Evolutionary conservation across 2,888 invertebrate genomes (phyloP).

Genomic region (Drosophila stalkeri): DNA sequence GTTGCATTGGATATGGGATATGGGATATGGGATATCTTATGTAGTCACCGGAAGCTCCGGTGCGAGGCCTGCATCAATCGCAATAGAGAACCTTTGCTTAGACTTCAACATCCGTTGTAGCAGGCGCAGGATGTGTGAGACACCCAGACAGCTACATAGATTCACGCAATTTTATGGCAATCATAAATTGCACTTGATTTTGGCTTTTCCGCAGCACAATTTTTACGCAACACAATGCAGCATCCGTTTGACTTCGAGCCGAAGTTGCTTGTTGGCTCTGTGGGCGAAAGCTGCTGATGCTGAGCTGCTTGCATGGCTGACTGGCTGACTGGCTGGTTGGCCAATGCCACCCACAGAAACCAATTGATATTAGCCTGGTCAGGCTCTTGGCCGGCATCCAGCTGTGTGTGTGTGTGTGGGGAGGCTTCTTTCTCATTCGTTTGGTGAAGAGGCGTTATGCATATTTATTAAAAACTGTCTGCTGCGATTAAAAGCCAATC

Average conservation of each 20-base stretch:
- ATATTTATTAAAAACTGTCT: conserved; percentile 81
- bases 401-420: conserved; percentile 12
- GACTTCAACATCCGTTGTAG: conserved; percentile 24
- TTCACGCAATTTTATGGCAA: conserved; percentile 77
- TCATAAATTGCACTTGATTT: conserved; percentile 77
- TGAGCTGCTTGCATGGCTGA: neutral
- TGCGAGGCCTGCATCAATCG: conserved; percentile 32
- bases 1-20: conserved; percentile 45
- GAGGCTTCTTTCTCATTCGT: neutral
- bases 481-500: conserved; percentile 80
- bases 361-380: conserved; percentile 49
- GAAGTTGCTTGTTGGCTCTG: conserved; percentile 11
- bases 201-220: conserved; percentile 62
- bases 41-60: conserved; percentile 21
- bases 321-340: neutral
- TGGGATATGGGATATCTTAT: conserved; percentile 62
- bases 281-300: conserved; percentile 34
- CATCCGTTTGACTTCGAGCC: conserved; percentile 54
- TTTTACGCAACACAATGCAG: conserved; percentile 60
- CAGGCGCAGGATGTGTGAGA: conserved; percentile 19
- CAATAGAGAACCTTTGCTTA: neutral
- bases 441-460: conserved; percentile 61
- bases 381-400: conserved; percentile 29
- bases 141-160: conserved; percentile 24
- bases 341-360: conserved; percentile 14